phyloP scores from a whole-genome alignment of 2,797 vertebrate genomes.

The Pseudochirops corinnae region DNA sequence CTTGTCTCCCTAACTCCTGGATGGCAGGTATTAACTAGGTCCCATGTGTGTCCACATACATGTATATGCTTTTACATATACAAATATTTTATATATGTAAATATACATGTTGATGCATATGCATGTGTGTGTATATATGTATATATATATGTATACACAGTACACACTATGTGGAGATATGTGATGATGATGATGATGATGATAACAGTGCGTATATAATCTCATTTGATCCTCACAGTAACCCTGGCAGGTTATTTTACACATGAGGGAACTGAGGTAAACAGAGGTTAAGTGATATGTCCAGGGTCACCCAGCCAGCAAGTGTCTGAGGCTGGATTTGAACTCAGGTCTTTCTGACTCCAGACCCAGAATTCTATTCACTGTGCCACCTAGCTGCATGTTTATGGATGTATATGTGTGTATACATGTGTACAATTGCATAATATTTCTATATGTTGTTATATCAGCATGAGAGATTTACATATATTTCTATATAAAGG shows the following conservation, averaged over 20 bases:
- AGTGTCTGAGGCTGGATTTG: neutral
- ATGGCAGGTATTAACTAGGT: neutral
- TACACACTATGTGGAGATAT: neutral
- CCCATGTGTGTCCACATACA: neutral
- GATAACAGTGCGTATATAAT: neutral
- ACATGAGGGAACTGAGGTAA: neutral
- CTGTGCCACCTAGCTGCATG: neutral
- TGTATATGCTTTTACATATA: neutral
- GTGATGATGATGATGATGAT: neutral
- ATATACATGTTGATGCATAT: neutral
- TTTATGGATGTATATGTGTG: neutral
- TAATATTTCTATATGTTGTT: neutral
- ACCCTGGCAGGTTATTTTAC: neutral
- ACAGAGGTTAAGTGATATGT: neutral
- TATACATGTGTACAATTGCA: neutral
- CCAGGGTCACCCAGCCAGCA: neutral
- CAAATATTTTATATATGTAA: neutral
- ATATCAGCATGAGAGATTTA: neutral
- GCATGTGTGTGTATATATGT: no score
- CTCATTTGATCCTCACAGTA: neutral
- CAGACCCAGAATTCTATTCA: neutral
- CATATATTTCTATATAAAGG: neutral
- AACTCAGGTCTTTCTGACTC: neutral
- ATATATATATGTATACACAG: neutral
- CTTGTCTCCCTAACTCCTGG: neutral